Evolutionary conservation across 2,797 vertebrate species (phyloP).

Genomic region (Hemibagrus guttatus): DNA sequence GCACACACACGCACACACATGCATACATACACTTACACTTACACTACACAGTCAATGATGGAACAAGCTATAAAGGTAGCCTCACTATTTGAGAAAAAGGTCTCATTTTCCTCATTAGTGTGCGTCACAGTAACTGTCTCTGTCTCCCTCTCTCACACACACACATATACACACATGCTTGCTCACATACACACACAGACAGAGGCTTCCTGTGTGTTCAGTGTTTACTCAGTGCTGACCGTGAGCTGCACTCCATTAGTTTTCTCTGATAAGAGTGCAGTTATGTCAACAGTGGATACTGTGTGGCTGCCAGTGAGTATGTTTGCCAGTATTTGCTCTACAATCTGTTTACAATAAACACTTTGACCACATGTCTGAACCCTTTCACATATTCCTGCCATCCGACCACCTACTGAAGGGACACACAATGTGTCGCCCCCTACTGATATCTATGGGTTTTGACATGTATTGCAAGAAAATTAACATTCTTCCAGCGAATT

Average conservation of each 20-base stretch:
- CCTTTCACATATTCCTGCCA: constrained; percentile 47
- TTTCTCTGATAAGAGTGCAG: constrained; percentile 59
- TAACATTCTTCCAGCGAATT: neutral
- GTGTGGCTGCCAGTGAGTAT: constrained; percentile 53
- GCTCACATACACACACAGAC: constrained; percentile 36
- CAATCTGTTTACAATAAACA: constrained; percentile 62
- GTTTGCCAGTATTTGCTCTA: constrained; percentile 58
- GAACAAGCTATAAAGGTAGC: constrained; percentile 16
- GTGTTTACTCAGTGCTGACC: constrained; percentile 61
- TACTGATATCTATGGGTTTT: constrained; percentile 41
- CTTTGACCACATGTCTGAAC: constrained; percentile 59
- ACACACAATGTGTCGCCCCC: constrained; percentile 50
- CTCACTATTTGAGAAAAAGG: constrained; percentile 38
- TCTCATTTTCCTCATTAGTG: constrained; percentile 51
- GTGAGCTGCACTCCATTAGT: constrained; percentile 49
- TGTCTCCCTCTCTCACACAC: constrained; percentile 27
- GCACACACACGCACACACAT: neutral
- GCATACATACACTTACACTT: neutral
- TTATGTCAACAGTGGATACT: constrained; percentile 61
- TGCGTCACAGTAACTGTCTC: constrained; percentile 40
- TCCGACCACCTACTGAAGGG: constrained; percentile 41
- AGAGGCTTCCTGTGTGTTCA: constrained; percentile 51
- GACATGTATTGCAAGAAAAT: neutral
- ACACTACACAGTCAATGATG: constrained; percentile 8
- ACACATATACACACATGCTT: constrained; percentile 35